Base-by-base conservation (phyloP, 2,113 vertebrate species). In the Chauna torquata region DNA sequence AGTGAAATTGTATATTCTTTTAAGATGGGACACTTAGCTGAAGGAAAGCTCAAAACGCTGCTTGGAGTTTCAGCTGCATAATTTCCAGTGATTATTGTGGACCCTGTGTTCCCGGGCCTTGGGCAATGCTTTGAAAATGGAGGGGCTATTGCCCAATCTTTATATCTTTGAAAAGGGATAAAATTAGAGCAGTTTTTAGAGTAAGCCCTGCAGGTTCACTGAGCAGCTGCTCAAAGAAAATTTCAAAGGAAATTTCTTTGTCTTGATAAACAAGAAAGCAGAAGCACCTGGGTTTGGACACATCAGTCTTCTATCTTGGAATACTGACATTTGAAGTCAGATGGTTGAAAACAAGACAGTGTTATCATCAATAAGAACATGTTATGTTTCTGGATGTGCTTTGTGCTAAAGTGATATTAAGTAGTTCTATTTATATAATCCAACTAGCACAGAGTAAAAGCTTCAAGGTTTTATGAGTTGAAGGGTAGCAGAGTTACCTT, bases 181-280 rank as follows among this genome's bases (percentile, higher is more conserved):
- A 96, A 96, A 95, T 94, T 91, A 94, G 77, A 89, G 34, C 70
- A 82, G 36, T 71, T 94, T 79, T 80, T 79, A 87, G 81, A 91
- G 75, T 77, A 90, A 87, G 84, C 91, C 92, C 89, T 95, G 52
- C 54, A 96, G 96, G 89, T 95, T 95, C 66, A 64, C 66, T 86
- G 71, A 88, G 71, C 89, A 97, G 86, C 92, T 97, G 94, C 66
- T 62, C n/a, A n/a, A n/a, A n/a, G n/a, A n/a, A n/a, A n/a, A n/a
- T n/a, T 97, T 91, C 96, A 97, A 95, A 95, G 81, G 40, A 95
- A 95, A 96, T 95, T 82, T 94, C 62, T n/a, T 77, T 95, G 44
- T 80, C 61, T 92, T 0, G 0, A 70, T 95, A 95, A 95, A 92
- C 57, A 97, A 91, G 54, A 74, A 89, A 94, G 70, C 70, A 96